phyloP scores from a whole-genome alignment of 2,888 invertebrate genomes.

The Trichogramma dendrolimi region DNA sequence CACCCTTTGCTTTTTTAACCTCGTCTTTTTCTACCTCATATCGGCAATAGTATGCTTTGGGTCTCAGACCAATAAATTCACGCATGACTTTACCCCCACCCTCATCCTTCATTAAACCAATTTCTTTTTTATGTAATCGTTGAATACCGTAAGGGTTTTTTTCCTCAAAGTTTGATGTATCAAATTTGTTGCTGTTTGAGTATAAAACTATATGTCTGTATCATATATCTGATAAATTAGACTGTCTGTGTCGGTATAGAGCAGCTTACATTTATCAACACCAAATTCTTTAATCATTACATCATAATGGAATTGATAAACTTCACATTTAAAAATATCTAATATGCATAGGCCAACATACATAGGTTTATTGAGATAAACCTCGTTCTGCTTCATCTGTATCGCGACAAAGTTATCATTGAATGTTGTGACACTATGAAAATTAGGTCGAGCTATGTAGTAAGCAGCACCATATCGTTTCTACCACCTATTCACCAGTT shows the following conservation, averaged over 20 bases:
- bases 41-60: too few relatives aligned
- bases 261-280: not conserved
- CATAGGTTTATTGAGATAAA: conserved; percentile 38
- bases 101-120: too few relatives aligned
- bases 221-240: not conserved
- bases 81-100: too few relatives aligned
- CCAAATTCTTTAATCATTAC: conserved; percentile 23
- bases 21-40: too few relatives aligned
- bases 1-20: too few relatives aligned
- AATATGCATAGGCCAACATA: conserved; percentile 38
- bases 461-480: conserved; percentile 34
- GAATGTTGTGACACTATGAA: conserved; percentile 40
- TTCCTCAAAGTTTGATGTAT: too few relatives aligned
- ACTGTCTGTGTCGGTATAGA: not conserved
- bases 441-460: conserved; percentile 37
- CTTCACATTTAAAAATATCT: conserved; percentile 37
- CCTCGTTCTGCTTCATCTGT: conserved; percentile 29
- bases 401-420: conserved; percentile 40
- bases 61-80: too few relatives aligned
- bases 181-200: too few relatives aligned
- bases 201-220: not conserved
- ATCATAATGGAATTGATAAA: conserved; percentile 41
- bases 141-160: too few relatives aligned
- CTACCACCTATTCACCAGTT: conserved; percentile 35
- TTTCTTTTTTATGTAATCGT: too few relatives aligned